Evolutionary conservation across 2,888 invertebrate species (phyloP).

Genomic region (Dicyrtomina minuta): DNA sequence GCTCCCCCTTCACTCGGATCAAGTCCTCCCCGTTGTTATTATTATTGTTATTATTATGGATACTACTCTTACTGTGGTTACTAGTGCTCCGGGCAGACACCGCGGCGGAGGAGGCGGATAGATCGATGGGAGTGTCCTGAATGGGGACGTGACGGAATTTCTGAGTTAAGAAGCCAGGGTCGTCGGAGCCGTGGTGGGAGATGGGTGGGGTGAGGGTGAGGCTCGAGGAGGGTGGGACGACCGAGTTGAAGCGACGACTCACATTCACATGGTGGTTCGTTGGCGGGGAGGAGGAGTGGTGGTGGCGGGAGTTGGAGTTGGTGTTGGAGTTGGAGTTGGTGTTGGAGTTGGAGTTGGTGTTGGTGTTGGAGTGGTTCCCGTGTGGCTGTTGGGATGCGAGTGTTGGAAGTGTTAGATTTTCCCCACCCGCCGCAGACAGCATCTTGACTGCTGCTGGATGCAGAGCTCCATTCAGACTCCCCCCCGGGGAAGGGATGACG

Average conservation of each 20-base stretch:
- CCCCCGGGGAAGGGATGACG: constrained; percentile 9
- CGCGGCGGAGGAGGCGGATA: too few relatives aligned
- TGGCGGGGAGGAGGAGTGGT: constrained; percentile 17
- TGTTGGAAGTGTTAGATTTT: constrained; percentile 26
- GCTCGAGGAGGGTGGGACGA: constrained; percentile 51
- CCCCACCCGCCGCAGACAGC: constrained; percentile 40
- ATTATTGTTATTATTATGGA: constrained; percentile 38
- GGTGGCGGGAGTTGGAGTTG: not conserved
- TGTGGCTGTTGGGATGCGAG: constrained; percentile 9
- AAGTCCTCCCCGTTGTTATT: constrained; percentile 46
- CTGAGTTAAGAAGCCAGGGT: constrained; percentile 41
- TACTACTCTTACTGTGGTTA: constrained; percentile 49
- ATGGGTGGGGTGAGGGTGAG: constrained; percentile 52
- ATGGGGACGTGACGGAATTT: constrained; percentile 41
- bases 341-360: constrained; percentile 13
- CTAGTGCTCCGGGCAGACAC: constrained; percentile 36
- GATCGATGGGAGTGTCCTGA: constrained; percentile 48
- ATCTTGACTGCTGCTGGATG: constrained; percentile 37
- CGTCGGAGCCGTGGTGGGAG: constrained; percentile 51
- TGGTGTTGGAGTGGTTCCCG: constrained; percentile 18
- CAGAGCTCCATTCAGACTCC: too few relatives aligned
- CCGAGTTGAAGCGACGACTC: constrained; percentile 38
- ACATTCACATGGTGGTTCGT: not conserved
- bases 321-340: constrained; percentile 32
- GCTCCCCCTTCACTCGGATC: constrained; percentile 41